Percentiles rank a stretch among this genome's conserved stretches.
phyloP scores from a whole-genome alignment of 1,140 invertebrate genomes.

The Batillaria attramentaria region DNA sequence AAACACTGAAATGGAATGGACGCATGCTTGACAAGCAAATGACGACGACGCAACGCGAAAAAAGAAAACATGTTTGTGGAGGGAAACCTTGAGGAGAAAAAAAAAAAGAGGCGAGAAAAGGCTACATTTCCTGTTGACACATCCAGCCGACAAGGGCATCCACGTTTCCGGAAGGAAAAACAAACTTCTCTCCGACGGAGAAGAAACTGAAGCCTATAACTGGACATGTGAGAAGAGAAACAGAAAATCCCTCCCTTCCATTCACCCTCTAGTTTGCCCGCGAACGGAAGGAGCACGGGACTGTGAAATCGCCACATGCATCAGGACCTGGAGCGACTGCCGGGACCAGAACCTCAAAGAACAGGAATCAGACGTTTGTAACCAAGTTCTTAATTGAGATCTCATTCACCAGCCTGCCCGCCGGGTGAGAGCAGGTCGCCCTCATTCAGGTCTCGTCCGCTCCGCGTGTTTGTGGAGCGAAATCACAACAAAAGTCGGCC shows the following conservation, averaged over 20 bases:
- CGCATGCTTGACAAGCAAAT: no score
- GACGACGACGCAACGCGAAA: no score
- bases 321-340: not conserved
- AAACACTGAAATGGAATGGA: no score
- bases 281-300: not conserved
- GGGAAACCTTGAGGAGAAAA: not conserved
- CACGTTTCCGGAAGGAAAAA: no score
- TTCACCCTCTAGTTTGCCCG: no score
- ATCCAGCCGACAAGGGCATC: no score
- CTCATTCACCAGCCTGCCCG: not conserved
- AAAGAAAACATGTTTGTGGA: no score
- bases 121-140: no score
- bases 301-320: not conserved
- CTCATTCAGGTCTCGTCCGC: not conserved
- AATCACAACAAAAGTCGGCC: not conserved
- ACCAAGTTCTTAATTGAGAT: not conserved
- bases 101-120: not conserved
- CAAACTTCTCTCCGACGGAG: no score
- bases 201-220: no score
- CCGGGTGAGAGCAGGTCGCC: not conserved
- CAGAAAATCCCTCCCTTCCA: no score
- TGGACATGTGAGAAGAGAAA: no score
- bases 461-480: not conserved
- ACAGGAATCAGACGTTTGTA: slow-evolving; percentile 1
- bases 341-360: not conserved